Percentiles rank a stretch among this genome's conserved stretches.
phyloP scores from a whole-genome alignment of 2,113 vertebrate genomes.

The Pteronura brasiliensis region DNA sequence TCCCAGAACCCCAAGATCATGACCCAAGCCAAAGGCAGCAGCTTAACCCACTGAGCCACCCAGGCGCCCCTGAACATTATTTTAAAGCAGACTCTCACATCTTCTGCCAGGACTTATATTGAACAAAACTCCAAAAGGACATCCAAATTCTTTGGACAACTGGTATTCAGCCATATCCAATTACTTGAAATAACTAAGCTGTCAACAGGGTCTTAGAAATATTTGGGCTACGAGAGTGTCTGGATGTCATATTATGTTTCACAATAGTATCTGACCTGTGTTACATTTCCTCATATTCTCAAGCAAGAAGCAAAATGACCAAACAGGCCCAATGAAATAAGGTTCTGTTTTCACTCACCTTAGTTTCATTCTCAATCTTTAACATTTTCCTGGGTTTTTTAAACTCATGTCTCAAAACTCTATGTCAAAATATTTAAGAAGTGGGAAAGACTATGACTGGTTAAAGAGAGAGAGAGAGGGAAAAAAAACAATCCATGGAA shows the following conservation, averaged over 20 bases:
- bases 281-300: not conserved
- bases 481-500: not conserved
- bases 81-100: not conserved
- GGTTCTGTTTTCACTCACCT: constrained; percentile 1
- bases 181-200: constrained; percentile 54
- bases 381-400: not conserved
- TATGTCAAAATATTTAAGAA: constrained; percentile 23
- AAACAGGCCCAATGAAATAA: not conserved
- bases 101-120: not conserved
- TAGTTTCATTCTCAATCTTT: not conserved
- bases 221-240: not conserved
- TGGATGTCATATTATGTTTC: constrained; percentile 26
- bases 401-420: not conserved
- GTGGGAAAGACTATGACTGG: not conserved
- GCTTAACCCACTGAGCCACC: too few species aligned
- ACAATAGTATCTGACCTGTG: not conserved
- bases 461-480: not conserved
- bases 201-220: constrained; percentile 22
- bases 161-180: constrained; percentile 27
- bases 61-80: not conserved
- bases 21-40: too few species aligned
- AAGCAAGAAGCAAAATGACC: not conserved
- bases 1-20: too few species aligned
- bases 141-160: constrained; percentile 22
- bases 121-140: not conserved